Percentiles rank a stretch among this genome's conserved stretches.
Evolutionary conservation across 2,888 invertebrate species (phyloP).

Genomic region (Diploptera punctata): DNA sequence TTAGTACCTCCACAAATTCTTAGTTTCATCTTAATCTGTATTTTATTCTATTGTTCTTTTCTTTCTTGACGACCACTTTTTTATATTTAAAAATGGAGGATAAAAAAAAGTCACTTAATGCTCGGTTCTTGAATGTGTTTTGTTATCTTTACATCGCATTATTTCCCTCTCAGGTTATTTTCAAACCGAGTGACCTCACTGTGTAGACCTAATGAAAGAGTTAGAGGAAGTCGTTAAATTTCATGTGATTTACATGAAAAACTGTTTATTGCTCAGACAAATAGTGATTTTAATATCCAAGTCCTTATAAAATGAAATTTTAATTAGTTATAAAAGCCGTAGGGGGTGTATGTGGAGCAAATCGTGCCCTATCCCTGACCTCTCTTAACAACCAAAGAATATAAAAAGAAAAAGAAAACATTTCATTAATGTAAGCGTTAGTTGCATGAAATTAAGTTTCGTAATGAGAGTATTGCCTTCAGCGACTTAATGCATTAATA

Average conservation of each 20-base stretch:
- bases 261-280: neutral
- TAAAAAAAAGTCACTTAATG: too few species aligned
- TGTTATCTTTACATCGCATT: too few species aligned
- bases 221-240: neutral
- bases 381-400: too few species aligned
- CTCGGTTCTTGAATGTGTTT: too few species aligned
- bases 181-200: too few species aligned
- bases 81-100: too few species aligned
- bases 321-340: slow-evolving; percentile 6
- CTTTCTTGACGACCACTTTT: too few species aligned
- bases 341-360: slow-evolving; percentile 3
- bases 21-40: too few species aligned
- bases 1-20: too few species aligned
- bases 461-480: neutral
- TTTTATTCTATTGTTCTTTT: too few species aligned
- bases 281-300: neutral
- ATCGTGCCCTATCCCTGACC: slow-evolving; percentile 1
- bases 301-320: neutral
- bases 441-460: slow-evolving; percentile 9
- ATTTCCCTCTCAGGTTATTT: too few species aligned
- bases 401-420: neutral
- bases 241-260: neutral
- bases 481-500: neutral
- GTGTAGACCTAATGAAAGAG: too few species aligned
- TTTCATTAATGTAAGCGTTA: neutral